Evolutionary conservation across 2,797 vertebrate species (phyloP).

Genomic region (Kryptopterus vitreolus): DNA sequence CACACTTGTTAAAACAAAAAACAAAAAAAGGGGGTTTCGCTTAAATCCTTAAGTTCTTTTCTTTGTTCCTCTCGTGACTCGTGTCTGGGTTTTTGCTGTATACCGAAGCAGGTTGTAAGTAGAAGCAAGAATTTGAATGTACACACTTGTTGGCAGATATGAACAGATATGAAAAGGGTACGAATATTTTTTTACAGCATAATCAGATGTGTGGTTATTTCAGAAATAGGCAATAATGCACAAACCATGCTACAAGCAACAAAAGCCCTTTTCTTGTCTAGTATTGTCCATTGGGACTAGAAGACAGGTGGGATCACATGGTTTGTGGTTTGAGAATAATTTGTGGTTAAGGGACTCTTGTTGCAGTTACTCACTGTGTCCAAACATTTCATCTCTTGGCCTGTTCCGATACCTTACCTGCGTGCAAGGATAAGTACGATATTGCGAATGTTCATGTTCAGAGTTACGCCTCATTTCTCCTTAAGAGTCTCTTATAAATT

Average conservation of each 20-base stretch:
- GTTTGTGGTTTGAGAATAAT: constrained; percentile 39
- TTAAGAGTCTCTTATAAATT: constrained; percentile 53
- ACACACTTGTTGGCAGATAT: background rate
- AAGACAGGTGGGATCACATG: background rate
- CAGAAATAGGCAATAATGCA: background rate
- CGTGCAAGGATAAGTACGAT: constrained; percentile 41
- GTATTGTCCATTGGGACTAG: background rate
- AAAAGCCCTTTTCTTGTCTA: background rate
- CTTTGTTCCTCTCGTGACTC: background rate
- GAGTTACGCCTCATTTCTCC: constrained; percentile 50
- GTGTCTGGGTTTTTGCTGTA: background rate
- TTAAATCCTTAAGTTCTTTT: background rate
- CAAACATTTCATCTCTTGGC: constrained; percentile 14
- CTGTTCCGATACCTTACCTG: constrained; percentile 31
- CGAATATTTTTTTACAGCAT: background rate
- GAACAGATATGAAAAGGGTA: background rate
- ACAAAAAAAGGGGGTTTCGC: background rate
- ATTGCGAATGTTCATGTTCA: constrained; percentile 40
- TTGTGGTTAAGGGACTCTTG: constrained; percentile 24
- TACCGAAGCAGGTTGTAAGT: background rate
- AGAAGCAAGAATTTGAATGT: background rate
- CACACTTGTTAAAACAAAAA: background rate
- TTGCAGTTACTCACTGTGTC: constrained; percentile 20
- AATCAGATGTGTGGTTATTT: background rate
- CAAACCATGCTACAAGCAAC: background rate